phyloP scores from a whole-genome alignment of 1,140 invertebrate species.

The Pinna nobilis region DNA sequence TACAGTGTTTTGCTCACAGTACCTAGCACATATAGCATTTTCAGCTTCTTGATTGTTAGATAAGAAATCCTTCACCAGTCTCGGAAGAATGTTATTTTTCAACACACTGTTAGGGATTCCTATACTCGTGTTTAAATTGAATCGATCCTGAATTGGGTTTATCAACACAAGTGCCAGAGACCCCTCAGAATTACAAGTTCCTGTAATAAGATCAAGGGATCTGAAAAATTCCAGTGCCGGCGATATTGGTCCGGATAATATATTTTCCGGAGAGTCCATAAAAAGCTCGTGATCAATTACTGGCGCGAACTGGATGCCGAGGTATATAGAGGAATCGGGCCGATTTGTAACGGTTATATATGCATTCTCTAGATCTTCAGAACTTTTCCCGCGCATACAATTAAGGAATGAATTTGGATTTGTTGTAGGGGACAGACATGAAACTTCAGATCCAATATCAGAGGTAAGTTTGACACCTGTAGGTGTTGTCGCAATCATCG shows the following conservation, averaged over 20 bases:
- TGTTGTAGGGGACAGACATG: neutral
- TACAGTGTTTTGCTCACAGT: neutral
- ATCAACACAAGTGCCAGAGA: neutral
- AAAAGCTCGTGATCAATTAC: slow-evolving; percentile 16
- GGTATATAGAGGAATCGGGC: neutral
- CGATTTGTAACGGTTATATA: neutral
- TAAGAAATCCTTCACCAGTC: neutral
- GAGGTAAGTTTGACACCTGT: neutral
- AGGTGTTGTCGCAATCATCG: neutral
- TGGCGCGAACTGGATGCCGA: neutral
- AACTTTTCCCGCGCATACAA: neutral
- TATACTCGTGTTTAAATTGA: slow-evolving; percentile 2
- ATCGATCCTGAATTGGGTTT: neutral
- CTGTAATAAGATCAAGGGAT: slow-evolving; percentile 17
- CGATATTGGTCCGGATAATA: neutral
- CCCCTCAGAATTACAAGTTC: slow-evolving; percentile 15
- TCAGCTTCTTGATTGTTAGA: neutral
- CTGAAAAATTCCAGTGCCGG: slow-evolving; percentile 16
- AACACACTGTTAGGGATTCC: neutral
- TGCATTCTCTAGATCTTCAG: neutral
- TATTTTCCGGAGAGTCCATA: neutral
- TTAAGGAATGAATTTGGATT: neutral
- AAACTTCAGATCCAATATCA: neutral
- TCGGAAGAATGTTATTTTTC: neutral
- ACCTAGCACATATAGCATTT: slow-evolving; percentile 2